phyloP scores from a whole-genome alignment of 2,888 invertebrate species.

The Agrochola circellaris region DNA sequence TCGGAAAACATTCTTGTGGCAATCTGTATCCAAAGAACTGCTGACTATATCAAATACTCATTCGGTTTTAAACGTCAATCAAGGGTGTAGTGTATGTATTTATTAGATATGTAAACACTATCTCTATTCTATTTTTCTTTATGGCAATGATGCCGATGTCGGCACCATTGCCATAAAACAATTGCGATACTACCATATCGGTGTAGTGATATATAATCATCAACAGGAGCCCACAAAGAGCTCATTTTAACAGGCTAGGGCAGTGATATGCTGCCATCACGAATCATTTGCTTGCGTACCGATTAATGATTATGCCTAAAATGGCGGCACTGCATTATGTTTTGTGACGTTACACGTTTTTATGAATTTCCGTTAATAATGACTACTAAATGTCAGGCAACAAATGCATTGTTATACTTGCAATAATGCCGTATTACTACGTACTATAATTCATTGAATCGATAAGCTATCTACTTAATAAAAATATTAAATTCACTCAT shows the following conservation, averaged over 20 bases:
- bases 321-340: background rate
- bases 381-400: background rate
- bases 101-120: no score
- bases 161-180: no score
- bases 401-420: no score
- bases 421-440: background rate
- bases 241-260: no score
- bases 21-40: conserved; percentile 34
- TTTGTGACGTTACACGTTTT: background rate
- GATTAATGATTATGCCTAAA: background rate
- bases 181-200: no score
- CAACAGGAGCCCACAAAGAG: no score
- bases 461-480: no score
- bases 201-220: no score
- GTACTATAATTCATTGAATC: no score
- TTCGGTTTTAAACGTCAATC: background rate
- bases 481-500: no score
- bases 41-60: background rate
- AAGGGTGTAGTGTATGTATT: background rate
- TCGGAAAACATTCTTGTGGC: conserved; percentile 52
- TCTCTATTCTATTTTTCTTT: no score
- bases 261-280: background rate
- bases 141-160: no score
- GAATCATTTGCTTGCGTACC: background rate
- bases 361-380: background rate